Percentiles rank a stretch among this genome's conserved stretches.
phyloP scores from a whole-genome alignment of 2,113 vertebrate species.

The Muntiacus muntjak region DNA sequence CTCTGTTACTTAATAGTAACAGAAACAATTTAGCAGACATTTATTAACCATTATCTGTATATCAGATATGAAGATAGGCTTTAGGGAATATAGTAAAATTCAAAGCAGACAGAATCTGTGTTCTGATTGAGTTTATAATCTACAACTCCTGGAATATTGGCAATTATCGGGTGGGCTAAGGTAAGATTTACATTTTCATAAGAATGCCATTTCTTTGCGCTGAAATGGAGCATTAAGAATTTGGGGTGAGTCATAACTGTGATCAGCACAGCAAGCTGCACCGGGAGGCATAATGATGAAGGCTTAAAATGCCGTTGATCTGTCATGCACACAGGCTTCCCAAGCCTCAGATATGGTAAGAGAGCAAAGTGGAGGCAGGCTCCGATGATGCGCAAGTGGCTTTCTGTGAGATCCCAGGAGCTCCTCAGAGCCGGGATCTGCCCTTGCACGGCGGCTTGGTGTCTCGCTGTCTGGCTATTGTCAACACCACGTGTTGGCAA shows the following conservation, averaged over 20 bases:
- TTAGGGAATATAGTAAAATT: not conserved
- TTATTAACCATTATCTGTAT: not conserved
- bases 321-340: slow-evolving; percentile 6
- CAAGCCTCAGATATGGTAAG: not conserved
- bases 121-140: not conserved
- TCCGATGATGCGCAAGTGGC: not conserved
- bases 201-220: slow-evolving; percentile 36
- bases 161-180: slow-evolving; percentile 14
- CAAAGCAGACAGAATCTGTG: not conserved
- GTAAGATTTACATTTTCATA: slow-evolving; percentile 52
- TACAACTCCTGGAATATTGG: not conserved
- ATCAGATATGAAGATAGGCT: not conserved
- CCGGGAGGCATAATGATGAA: not conserved
- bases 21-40: not conserved
- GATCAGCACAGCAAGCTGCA: slow-evolving; percentile 27
- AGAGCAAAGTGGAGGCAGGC: not conserved
- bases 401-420: not conserved
- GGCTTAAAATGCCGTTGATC: slow-evolving; percentile 48
- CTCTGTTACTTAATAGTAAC: not conserved
- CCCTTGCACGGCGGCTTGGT: not conserved
- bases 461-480: not conserved
- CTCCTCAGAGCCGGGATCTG: not conserved
- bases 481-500: too few relatives aligned
- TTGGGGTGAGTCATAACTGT: slow-evolving; percentile 44
- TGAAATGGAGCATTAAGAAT: slow-evolving; percentile 32